These are phyloP conservation scores for Ips typographus DNA, from an alignment of 1,140 invertebrate genomes.

Conservation along the genomic window DNA sequence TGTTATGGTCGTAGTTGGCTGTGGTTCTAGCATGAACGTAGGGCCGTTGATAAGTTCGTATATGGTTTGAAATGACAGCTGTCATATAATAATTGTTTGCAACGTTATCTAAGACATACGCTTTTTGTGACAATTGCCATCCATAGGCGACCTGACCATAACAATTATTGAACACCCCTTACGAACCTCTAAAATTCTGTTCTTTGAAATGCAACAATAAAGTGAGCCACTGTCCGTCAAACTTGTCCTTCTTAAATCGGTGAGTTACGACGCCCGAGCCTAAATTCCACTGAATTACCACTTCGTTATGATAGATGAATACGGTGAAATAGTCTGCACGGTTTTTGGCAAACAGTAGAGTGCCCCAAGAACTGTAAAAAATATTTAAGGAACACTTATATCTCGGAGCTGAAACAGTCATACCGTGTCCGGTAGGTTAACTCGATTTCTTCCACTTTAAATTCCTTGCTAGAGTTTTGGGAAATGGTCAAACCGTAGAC, in stretches of 20 bases:
- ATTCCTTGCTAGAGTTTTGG: slow-evolving; percentile 40
- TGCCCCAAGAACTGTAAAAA: slow-evolving; percentile 65
- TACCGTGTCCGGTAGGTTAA: slow-evolving; percentile 62
- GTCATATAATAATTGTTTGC: too few relatives aligned
- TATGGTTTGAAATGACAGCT: too few relatives aligned
- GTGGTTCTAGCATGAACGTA: too few relatives aligned
- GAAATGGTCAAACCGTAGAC: slow-evolving; percentile 56
- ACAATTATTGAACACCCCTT: too few relatives aligned
- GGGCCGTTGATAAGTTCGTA: too few relatives aligned
- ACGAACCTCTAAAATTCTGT: slow-evolving; percentile 55
- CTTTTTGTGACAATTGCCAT: too few relatives aligned
- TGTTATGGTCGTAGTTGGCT: too few relatives aligned
- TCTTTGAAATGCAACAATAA: slow-evolving; percentile 60
- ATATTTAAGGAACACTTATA: neutral
- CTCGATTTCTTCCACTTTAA: slow-evolving; percentile 55
- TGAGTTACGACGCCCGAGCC: slow-evolving; percentile 53
- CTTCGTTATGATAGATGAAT: slow-evolving; percentile 68
- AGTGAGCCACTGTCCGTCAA: slow-evolving; percentile 69
- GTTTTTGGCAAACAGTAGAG: slow-evolving; percentile 62
- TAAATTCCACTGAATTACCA: slow-evolving; percentile 68
- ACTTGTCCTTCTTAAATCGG: slow-evolving; percentile 62
- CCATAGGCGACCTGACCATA: too few relatives aligned
- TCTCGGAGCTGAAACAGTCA: neutral
- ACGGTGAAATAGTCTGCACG: slow-evolving; percentile 68
- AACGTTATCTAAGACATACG: too few relatives aligned